Evolutionary conservation across 1,140 invertebrate species (phyloP).

Genomic region (Bombus sibiricus): DNA sequence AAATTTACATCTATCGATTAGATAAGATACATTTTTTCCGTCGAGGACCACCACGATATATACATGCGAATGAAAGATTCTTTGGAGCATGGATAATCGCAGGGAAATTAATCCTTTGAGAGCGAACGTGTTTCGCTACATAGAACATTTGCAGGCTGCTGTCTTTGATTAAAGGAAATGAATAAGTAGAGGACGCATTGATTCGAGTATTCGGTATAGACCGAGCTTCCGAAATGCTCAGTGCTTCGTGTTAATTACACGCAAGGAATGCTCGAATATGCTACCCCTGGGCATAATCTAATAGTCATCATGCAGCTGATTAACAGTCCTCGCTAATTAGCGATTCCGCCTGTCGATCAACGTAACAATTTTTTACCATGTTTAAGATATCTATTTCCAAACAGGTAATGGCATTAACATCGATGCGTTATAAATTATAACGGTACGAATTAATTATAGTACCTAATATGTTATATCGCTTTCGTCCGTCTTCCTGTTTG

Average conservation of each 20-base stretch:
- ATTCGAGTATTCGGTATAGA: background rate
- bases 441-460: background rate
- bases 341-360: background rate
- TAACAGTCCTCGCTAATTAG: background rate
- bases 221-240: background rate
- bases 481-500: background rate
- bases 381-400: background rate
- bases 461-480: no score
- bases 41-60: fast-evolving
- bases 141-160: no score
- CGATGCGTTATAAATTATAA: background rate
- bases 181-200: conserved; percentile 3
- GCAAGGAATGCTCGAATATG: background rate
- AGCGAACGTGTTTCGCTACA: background rate
- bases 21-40: no score
- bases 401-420: background rate
- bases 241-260: conserved; percentile 16
- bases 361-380: background rate
- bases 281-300: background rate
- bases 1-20: background rate
- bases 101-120: background rate
- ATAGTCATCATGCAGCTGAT: background rate
- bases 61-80: background rate
- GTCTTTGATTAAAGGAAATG: conserved; percentile 15
- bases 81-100: background rate